phyloP scores from a whole-genome alignment of 2,797 vertebrate genomes.

The Tokudaia tokunoshimensis region DNA sequence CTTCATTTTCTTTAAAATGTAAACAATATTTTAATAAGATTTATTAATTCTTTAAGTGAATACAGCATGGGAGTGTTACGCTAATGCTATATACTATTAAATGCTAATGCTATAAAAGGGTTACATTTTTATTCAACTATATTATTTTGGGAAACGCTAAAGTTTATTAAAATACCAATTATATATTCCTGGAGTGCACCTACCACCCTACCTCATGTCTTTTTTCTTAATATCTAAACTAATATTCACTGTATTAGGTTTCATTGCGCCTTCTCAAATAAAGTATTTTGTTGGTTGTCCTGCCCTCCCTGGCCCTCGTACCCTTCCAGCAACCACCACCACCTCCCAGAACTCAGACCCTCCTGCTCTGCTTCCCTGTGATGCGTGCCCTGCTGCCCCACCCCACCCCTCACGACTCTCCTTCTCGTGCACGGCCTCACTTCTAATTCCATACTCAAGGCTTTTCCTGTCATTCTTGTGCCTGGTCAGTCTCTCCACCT shows the following conservation, averaged over 20 bases:
- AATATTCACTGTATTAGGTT: background rate
- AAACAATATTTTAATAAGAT: constrained; percentile 11
- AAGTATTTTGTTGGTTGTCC: background rate
- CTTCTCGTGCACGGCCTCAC: background rate
- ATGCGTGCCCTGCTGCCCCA: background rate
- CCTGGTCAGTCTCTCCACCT: background rate
- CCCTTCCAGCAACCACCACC: background rate
- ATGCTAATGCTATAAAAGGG: constrained; percentile 30
- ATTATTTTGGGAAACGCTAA: constrained; percentile 47
- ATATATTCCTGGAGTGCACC: background rate
- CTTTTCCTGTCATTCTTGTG: background rate
- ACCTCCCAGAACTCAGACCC: background rate
- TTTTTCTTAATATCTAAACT: background rate
- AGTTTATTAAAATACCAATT: constrained; percentile 59
- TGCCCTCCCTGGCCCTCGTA: background rate
- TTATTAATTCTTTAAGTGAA: constrained; percentile 30
- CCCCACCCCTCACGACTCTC: background rate
- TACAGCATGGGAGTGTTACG: background rate
- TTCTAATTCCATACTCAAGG: background rate
- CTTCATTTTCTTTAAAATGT: constrained; percentile 44
- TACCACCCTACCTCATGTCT: background rate
- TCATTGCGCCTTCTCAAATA: background rate
- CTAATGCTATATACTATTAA: background rate
- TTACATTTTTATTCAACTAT: constrained; percentile 29
- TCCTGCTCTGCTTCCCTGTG: background rate